Conservation (phyloP, 2,888 invertebrate species). For the Orthosia gothica region DNA sequence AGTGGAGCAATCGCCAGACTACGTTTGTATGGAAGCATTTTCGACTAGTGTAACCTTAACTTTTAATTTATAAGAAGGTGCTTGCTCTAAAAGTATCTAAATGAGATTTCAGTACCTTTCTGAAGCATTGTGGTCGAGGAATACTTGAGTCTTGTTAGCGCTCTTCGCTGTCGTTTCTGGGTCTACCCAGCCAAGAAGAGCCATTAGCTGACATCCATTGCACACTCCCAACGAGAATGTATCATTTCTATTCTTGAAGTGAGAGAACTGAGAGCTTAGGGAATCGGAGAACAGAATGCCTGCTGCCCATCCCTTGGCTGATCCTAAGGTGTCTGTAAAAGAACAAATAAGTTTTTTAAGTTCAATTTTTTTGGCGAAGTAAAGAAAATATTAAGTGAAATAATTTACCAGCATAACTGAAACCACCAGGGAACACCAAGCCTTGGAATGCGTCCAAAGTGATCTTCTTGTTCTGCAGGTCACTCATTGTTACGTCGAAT, state of each 20-base stretch:
- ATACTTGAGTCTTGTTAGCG: constrained; percentile 90
- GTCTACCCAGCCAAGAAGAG: constrained; percentile 97
- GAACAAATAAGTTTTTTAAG: constrained; percentile 13
- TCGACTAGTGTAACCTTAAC: too few species aligned
- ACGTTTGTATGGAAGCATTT: too few species aligned
- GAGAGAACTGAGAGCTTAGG: constrained; percentile 94
- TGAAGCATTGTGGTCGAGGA: constrained; percentile 96
- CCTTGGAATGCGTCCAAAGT: constrained; percentile 96
- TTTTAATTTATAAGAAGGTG: too few species aligned
- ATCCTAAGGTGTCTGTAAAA: constrained; percentile 96
- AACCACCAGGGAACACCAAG: constrained; percentile 99
- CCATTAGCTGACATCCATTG: constrained; percentile 99
- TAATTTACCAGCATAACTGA: constrained; percentile 97
- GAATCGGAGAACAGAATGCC: constrained; percentile 95
- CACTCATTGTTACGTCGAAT: constrained; percentile 98
- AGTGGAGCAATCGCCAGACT: too few species aligned
- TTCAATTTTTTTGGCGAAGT: too few species aligned
- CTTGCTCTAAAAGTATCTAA: too few species aligned
- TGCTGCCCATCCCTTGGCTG: constrained; percentile 99
- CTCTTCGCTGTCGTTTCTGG: constrained; percentile 76
- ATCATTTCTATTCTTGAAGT: constrained; percentile 94
- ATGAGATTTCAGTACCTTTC: constrained; percentile 92
- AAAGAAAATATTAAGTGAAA: neutral
- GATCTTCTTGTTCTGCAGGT: constrained; percentile 94
- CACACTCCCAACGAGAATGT: constrained; percentile 99